These are phyloP conservation scores for Willisornis vidua DNA, from an alignment of 2,113 vertebrate species.

Conservation along the genomic window DNA sequence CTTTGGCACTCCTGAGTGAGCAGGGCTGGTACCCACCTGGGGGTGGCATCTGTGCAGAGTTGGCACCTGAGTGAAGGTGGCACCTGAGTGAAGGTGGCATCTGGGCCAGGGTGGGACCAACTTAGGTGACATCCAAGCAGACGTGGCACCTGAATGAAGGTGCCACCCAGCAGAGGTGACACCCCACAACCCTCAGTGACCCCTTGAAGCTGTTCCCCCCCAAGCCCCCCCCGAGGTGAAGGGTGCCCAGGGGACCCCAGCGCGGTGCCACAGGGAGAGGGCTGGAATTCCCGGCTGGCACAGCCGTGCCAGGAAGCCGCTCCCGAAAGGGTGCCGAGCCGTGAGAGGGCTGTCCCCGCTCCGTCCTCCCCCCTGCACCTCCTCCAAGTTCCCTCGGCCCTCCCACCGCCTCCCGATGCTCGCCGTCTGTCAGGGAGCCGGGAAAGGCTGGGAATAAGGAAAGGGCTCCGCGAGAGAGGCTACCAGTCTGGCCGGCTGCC, in stretches of 20 bases:
- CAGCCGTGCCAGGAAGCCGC: neutral
- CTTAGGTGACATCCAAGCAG: too few species aligned
- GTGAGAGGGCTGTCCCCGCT: neutral
- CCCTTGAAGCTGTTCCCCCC: accelerated
- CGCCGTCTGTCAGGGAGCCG: constrained; percentile 75
- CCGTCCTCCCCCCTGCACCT: constrained; percentile 67
- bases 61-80: neutral
- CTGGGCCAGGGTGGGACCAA: too few species aligned
- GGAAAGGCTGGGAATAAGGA: constrained; percentile 78
- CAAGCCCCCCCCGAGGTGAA: accelerated
- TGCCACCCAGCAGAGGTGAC: neutral
- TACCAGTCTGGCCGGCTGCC: constrained; percentile 71
- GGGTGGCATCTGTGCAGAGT: neutral
- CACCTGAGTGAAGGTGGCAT: too few species aligned
- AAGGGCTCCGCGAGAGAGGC: constrained; percentile 62
- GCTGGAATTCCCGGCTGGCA: neutral
- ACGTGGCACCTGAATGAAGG: neutral
- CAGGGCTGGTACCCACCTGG: too few species aligned
- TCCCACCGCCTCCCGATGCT: constrained; percentile 83
- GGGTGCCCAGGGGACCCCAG: neutral
- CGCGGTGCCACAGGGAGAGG: neutral
- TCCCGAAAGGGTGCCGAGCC: constrained; percentile 9
- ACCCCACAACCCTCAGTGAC: neutral
- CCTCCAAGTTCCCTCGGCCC: constrained; percentile 78
- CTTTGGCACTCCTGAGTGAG: accelerated